Evolutionary conservation across 1,140 invertebrate genomes (phyloP).

Genomic region (Bradynema listronoti): DNA sequence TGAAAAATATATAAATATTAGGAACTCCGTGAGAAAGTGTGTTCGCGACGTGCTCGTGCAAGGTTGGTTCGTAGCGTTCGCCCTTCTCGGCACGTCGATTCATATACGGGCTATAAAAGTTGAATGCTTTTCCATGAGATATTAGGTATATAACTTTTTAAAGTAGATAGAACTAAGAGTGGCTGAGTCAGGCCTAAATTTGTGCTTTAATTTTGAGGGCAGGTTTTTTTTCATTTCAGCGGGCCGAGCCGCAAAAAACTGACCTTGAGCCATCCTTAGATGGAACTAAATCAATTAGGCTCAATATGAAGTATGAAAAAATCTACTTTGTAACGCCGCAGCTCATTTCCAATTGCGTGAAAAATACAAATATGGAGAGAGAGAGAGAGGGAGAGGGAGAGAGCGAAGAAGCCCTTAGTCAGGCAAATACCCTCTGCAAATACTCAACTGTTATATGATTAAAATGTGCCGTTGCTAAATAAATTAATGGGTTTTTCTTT

Average conservation of each 20-base stretch:
- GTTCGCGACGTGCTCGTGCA: conserved; percentile 37
- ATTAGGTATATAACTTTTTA: background rate
- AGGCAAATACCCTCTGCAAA: background rate
- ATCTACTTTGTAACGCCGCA: conserved; percentile 28
- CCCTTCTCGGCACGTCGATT: conserved; percentile 28
- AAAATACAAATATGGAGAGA: background rate
- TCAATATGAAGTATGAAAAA: background rate
- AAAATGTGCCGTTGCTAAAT: background rate
- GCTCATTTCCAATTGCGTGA: conserved; percentile 12
- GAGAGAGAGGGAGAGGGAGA: background rate
- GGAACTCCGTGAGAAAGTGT: conserved; percentile 23
- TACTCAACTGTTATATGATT: background rate
- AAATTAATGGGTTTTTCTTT: background rate
- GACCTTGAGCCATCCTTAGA: too few relatives aligned
- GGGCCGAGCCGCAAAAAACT: too few relatives aligned
- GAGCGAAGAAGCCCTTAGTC: background rate
- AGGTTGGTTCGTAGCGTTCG: conserved; percentile 37
- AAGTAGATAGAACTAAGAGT: too few relatives aligned
- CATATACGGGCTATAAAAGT: conserved; percentile 37
- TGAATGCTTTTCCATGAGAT: too few relatives aligned
- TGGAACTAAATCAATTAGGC: background rate
- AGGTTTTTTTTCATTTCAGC: too few relatives aligned
- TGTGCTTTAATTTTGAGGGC: too few relatives aligned
- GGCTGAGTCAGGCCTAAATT: too few relatives aligned
- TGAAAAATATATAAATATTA: background rate